Evolutionary conservation across 2,888 invertebrate species (phyloP).

Genomic region (Ashinkailepas kermadecensis): DNA sequence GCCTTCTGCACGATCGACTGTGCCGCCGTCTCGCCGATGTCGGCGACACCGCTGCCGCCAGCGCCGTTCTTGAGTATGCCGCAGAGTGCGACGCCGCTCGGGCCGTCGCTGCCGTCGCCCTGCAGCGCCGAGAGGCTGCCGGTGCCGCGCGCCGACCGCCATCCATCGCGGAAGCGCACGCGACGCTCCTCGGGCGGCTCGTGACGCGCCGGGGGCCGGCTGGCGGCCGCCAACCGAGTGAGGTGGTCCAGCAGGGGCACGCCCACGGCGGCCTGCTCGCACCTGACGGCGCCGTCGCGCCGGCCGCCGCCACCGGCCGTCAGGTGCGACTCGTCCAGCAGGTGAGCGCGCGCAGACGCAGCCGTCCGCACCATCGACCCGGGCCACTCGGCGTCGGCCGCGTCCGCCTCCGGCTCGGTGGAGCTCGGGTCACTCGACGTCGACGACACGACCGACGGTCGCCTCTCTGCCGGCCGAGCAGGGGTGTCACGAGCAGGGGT

Average conservation of each 20-base stretch:
- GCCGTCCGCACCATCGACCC: background rate
- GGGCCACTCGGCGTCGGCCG: background rate
- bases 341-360: background rate
- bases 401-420: background rate
- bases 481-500: too few species aligned
- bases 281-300: background rate
- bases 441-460: background rate
- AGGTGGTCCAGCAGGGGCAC: slow-evolving; percentile 10
- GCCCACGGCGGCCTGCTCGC: background rate
- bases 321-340: background rate
- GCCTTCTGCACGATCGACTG: background rate
- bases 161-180: background rate
- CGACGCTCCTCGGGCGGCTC: background rate
- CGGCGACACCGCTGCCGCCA: too few species aligned
- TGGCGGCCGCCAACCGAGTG: background rate
- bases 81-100: background rate
- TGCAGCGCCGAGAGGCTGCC: background rate
- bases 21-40: background rate
- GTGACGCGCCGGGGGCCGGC: background rate
- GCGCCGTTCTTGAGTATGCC: background rate
- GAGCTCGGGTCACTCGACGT: background rate
- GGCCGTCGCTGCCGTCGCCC: background rate
- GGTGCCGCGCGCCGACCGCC: background rate
- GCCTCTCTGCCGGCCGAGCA: background rate
- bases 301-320: background rate